A percentile compares a stretch with the other conserved stretches of the same genome.
Conservation (phyloP, 2,113 vertebrate genomes). For the Oxyruncus cristatus region DNA sequence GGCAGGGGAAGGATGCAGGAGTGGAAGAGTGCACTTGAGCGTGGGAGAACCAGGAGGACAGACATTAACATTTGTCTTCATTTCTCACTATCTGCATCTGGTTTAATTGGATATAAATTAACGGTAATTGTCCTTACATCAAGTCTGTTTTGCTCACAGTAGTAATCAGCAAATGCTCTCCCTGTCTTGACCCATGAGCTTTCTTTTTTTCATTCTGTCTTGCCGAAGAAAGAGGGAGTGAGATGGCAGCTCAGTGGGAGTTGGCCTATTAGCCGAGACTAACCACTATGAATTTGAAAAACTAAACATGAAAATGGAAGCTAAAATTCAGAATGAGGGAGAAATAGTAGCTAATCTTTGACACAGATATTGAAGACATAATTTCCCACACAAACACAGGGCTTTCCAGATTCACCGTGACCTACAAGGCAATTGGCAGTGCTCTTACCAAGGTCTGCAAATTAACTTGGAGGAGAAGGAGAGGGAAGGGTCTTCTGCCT, state of each 20-base stretch:
- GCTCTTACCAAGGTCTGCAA: neutral
- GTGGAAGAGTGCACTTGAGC: neutral
- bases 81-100: neutral
- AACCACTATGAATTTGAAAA: neutral
- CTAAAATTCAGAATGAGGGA: neutral
- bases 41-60: neutral
- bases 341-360: neutral
- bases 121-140: neutral
- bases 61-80: neutral
- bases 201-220: neutral
- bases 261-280: neutral
- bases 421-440: neutral
- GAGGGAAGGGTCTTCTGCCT: rapidly evolving
- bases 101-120: neutral
- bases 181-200: neutral
- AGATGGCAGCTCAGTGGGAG: rapidly evolving
- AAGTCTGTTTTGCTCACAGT: neutral
- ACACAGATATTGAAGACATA: neutral
- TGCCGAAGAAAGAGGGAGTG: neutral
- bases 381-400: neutral
- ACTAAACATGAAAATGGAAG: neutral
- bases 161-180: neutral
- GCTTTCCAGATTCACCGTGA: neutral
- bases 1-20: neutral
- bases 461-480: neutral